phyloP scores from a whole-genome alignment of 2,888 invertebrate species.

The Urechis unicinctus region DNA sequence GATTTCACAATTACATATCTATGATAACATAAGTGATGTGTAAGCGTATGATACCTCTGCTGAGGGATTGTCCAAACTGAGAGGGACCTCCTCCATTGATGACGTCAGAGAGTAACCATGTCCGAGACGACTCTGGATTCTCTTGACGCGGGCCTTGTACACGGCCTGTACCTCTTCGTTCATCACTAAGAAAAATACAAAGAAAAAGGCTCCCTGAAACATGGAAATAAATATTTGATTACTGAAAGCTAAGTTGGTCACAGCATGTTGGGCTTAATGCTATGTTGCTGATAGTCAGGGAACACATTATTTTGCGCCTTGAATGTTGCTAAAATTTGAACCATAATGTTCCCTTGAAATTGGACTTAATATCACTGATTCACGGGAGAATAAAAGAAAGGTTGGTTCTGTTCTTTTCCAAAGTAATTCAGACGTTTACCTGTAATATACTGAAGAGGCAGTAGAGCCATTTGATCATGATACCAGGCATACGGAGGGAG shows the following conservation, averaged over 20 bases:
- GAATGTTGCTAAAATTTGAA: too few relatives aligned
- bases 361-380: too few relatives aligned
- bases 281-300: too few relatives aligned
- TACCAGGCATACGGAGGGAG: constrained; percentile 45
- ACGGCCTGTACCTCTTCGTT: constrained; percentile 45
- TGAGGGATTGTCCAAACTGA: background rate
- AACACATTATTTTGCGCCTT: too few relatives aligned
- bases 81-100: constrained; percentile 8
- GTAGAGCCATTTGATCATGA: constrained; percentile 48
- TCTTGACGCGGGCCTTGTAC: constrained; percentile 27
- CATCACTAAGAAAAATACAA: constrained; percentile 49
- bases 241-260: too few relatives aligned
- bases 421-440: constrained; percentile 24
- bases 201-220: constrained; percentile 48
- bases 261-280: too few relatives aligned
- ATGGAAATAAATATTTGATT: constrained; percentile 5
- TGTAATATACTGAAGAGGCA: constrained; percentile 49
- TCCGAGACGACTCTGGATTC: constrained; percentile 33
- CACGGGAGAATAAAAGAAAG: too few relatives aligned
- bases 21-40: background rate
- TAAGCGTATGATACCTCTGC: background rate
- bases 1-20: too few relatives aligned
- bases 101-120: constrained; percentile 21
- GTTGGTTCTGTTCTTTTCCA: too few relatives aligned
- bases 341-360: too few relatives aligned